Evolutionary conservation across 2,888 invertebrate species (phyloP).

Genomic region (Agelastica alni): DNA sequence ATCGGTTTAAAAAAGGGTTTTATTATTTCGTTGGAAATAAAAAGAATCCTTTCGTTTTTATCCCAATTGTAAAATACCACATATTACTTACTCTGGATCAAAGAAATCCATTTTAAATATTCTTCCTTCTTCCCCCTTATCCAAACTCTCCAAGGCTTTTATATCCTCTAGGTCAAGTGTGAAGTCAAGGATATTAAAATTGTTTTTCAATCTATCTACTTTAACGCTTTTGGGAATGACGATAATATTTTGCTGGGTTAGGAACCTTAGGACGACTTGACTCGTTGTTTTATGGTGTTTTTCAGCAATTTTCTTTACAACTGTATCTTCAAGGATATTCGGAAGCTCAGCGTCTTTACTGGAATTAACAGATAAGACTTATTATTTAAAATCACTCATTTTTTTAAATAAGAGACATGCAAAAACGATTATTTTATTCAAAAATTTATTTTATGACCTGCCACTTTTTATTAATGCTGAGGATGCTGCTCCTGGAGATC

Average conservation of each 20-base stretch:
- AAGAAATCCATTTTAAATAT: neutral
- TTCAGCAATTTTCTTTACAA: slow-evolving; percentile 60
- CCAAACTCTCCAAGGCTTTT: slow-evolving; percentile 54
- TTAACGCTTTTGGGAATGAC: slow-evolving; percentile 84
- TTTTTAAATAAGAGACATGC: too few species aligned
- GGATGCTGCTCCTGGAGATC: slow-evolving; percentile 56
- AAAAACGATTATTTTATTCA: too few species aligned
- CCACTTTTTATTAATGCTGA: slow-evolving; percentile 64
- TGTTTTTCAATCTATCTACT: slow-evolving; percentile 70
- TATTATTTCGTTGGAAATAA: too few species aligned
- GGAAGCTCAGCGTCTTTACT: slow-evolving; percentile 62
- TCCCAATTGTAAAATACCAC: too few species aligned
- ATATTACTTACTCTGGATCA: neutral
- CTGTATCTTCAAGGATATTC: slow-evolving; percentile 64
- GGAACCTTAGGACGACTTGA: slow-evolving; percentile 71
- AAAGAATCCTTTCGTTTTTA: too few species aligned
- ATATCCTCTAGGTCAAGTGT: slow-evolving; percentile 65
- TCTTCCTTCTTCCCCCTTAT: neutral
- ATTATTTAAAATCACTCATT: too few species aligned
- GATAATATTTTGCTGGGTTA: slow-evolving; percentile 69
- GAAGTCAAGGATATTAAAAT: slow-evolving; percentile 75
- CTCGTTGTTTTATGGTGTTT: slow-evolving; percentile 70
- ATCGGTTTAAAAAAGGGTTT: too few species aligned
- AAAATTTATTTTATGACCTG: too few species aligned
- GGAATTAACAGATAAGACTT: slow-evolving; percentile 10